Percentiles rank a stretch among this genome's conserved stretches.
These are phyloP conservation scores for Endotricha flammealis DNA, from an alignment of 2,888 invertebrate species.

Conservation along the genomic window DNA sequence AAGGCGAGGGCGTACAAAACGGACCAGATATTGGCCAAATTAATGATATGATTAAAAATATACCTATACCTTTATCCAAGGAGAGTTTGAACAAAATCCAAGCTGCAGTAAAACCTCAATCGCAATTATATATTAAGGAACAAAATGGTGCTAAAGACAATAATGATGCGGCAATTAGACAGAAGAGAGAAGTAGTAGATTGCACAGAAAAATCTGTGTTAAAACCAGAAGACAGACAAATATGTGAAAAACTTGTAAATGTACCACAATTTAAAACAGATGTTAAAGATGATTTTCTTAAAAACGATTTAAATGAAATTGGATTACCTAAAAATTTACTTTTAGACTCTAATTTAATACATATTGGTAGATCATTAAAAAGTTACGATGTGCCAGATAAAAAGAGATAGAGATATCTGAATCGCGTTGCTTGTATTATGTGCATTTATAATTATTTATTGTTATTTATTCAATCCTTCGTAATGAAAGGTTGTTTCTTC, in stretches of 20 bases:
- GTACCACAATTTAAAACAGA: slow-evolving; percentile 13
- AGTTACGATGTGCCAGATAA: slow-evolving; percentile 39
- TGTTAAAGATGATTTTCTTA: slow-evolving; percentile 28
- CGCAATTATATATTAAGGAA: slow-evolving; percentile 18
- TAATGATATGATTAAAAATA: slow-evolving; percentile 30
- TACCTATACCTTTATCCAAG: slow-evolving; percentile 37
- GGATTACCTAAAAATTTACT: slow-evolving; percentile 40
- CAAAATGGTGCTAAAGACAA: slow-evolving; percentile 16
- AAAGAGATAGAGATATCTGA: slow-evolving; percentile 36
- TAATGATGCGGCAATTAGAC: slow-evolving; percentile 28
- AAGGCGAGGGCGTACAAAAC: slow-evolving; percentile 48
- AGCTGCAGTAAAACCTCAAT: slow-evolving; percentile 6
- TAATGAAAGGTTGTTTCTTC: no score
- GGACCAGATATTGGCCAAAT: slow-evolving; percentile 13
- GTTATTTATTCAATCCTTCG: slow-evolving; percentile 4
- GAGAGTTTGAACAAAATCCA: slow-evolving; percentile 17
- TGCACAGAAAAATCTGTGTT: slow-evolving; percentile 42
- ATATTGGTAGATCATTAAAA: slow-evolving; percentile 54
- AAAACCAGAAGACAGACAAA: slow-evolving; percentile 45
- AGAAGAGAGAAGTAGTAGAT: slow-evolving; percentile 56
- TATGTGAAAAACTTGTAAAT: slow-evolving; percentile 41
- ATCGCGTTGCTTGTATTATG: slow-evolving; percentile 4
- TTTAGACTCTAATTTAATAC: slow-evolving; percentile 34
- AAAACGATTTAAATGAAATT: slow-evolving; percentile 40
- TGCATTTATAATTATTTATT: slow-evolving; percentile 9